A percentile compares a stretch with the other conserved stretches of the same genome.
Evolutionary conservation across 2,888 invertebrate genomes (phyloP).

Genomic region (Dicycla oo): DNA sequence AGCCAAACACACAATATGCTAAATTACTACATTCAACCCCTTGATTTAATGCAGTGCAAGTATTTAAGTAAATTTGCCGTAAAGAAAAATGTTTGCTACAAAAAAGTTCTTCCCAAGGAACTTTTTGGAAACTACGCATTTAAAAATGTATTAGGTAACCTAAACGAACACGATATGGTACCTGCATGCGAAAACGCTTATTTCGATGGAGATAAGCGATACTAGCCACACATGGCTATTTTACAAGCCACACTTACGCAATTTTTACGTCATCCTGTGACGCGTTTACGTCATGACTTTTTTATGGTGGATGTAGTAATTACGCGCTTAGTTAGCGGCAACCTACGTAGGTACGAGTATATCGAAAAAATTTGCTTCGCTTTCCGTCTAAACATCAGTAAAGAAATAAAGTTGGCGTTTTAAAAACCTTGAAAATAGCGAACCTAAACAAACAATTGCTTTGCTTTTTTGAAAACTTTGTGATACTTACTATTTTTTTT

Average conservation of each 20-base stretch:
- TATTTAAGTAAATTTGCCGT: not conserved
- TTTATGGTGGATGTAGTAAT: constrained; percentile 46
- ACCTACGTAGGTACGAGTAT: constrained; percentile 15
- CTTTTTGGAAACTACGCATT: constrained; percentile 17
- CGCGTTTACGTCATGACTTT: constrained; percentile 49
- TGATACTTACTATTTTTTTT: not conserved
- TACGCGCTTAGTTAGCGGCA: constrained; percentile 43
- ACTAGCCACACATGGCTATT: constrained; percentile 38
- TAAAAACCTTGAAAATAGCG: not conserved
- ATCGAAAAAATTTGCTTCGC: constrained; percentile 17
- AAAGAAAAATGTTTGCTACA: not conserved
- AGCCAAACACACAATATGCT: constrained; percentile 37
- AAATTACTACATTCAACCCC: constrained; percentile 26
- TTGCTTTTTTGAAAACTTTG: not conserved
- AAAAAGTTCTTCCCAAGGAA: constrained; percentile 2
- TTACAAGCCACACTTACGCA: constrained; percentile 43
- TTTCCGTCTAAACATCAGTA: constrained; percentile 4
- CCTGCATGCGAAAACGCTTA: constrained; percentile 47
- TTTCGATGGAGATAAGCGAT: constrained; percentile 40
- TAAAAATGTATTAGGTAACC: constrained; percentile 21
- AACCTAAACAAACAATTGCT: not conserved
- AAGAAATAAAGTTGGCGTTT: not conserved
- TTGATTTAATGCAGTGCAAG: constrained; percentile 21
- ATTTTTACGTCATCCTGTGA: constrained; percentile 46
- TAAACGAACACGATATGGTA: constrained; percentile 28